Conservation (phyloP, 2,113 vertebrate genomes). For the Coryphaenoides rupestris region DNA sequence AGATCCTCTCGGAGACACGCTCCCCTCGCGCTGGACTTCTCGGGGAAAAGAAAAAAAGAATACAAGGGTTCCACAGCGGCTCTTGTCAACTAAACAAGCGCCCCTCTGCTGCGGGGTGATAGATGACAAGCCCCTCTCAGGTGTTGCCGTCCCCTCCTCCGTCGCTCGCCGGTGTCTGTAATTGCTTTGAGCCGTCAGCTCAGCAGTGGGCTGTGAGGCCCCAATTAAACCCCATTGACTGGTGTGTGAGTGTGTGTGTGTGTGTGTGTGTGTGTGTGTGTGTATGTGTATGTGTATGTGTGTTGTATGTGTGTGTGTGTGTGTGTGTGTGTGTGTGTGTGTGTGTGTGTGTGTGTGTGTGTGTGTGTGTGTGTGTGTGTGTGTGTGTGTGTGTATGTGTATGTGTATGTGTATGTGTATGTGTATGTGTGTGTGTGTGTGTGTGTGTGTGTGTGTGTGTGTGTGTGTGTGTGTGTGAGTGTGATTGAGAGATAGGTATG, state of each 20-base stretch:
- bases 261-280: neutral
- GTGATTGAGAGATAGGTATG: conserved; percentile 13
- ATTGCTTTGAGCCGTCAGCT: conserved; percentile 71
- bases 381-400: conserved; percentile 18
- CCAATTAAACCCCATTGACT: conserved; percentile 68
- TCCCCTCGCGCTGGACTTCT: conserved; percentile 24
- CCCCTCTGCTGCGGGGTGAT: conserved; percentile 46
- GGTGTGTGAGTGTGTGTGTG: conserved; percentile 37
- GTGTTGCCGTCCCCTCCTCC: conserved; percentile 54
- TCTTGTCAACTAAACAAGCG: conserved; percentile 61
- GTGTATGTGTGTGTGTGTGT: conserved; percentile 18
- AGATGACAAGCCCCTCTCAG: conserved; percentile 60
- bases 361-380: conserved; percentile 28
- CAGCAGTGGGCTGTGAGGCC: conserved; percentile 62
- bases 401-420: conserved; percentile 21
- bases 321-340: conserved; percentile 5
- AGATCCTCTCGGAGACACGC: conserved; percentile 25
- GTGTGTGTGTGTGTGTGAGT: neutral
- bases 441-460: conserved; percentile 7
- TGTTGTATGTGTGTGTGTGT: conserved; percentile 3
- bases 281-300: no score
- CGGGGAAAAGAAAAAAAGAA: conserved; percentile 44
- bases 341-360: conserved; percentile 2
- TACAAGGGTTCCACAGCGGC: conserved; percentile 21
- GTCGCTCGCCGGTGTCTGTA: conserved; percentile 49